A percentile compares a stretch with the other conserved stretches of the same genome.
Evolutionary conservation across 2,113 vertebrate genomes (phyloP).

Genomic region (Aspidoscelis tigris): DNA sequence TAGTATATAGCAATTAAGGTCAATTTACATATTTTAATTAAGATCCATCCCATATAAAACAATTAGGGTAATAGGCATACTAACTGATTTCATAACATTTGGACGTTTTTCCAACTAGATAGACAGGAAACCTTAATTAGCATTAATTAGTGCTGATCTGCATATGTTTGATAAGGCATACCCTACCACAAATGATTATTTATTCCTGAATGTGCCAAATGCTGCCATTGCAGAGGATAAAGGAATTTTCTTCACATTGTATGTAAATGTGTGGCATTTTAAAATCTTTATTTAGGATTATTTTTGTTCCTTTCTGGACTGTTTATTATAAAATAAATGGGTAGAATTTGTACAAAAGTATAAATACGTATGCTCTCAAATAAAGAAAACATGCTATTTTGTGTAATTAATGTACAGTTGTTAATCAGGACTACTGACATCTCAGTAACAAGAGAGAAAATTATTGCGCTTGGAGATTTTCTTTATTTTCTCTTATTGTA

Average conservation of each 20-base stretch:
- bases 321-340: slow-evolving; percentile 74
- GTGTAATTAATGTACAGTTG: slow-evolving; percentile 59
- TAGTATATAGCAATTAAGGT: slow-evolving; percentile 90
- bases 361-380: slow-evolving; percentile 70
- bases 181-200: slow-evolving; percentile 87
- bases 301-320: slow-evolving; percentile 72
- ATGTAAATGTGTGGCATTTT: slow-evolving; percentile 75
- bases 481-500: slow-evolving; percentile 32
- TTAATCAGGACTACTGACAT: slow-evolving; percentile 61
- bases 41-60: slow-evolving; percentile 91
- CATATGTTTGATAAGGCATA: slow-evolving; percentile 93
- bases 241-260: slow-evolving; percentile 78
- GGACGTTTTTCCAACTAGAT: slow-evolving; percentile 87
- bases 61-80: slow-evolving; percentile 90
- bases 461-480: slow-evolving; percentile 53
- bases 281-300: slow-evolving; percentile 73
- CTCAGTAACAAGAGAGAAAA: slow-evolving; percentile 44
- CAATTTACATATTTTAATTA: slow-evolving; percentile 94
- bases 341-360: slow-evolving; percentile 66
- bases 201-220: slow-evolving; percentile 86
- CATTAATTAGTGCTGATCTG: slow-evolving; percentile 94
- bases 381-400: slow-evolving; percentile 58
- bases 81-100: slow-evolving; percentile 95
- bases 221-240: slow-evolving; percentile 79
- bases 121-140: slow-evolving; percentile 91